A percentile compares a stretch with the other conserved stretches of the same genome.
Conservation (phyloP, 2,888 invertebrate species). For the Papilio elwesi region DNA sequence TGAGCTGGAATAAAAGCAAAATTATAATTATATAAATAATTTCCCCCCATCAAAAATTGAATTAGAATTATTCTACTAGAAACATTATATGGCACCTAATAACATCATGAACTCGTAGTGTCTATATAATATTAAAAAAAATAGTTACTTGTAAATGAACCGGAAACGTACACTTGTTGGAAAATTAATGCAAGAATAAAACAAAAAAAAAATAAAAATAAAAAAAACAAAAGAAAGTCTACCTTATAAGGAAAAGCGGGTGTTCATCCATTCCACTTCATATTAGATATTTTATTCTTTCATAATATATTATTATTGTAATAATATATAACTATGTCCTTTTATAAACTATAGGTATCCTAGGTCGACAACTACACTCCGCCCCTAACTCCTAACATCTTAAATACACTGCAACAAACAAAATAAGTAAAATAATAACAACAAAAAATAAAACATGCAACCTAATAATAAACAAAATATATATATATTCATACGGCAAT, state of each 20-base stretch:
- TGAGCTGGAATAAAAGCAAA: constrained; percentile 67
- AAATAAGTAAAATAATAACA: constrained; percentile 66
- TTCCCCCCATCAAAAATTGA: too few species aligned
- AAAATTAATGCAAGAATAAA: too few species aligned
- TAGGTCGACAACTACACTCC: constrained; percentile 83
- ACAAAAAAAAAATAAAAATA: constrained; percentile 42
- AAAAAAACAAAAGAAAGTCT: constrained; percentile 57
- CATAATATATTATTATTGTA: constrained; percentile 83
- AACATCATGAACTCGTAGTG: too few species aligned
- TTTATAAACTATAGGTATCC: constrained; percentile 82
- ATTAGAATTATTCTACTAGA: too few species aligned
- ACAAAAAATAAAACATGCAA: constrained; percentile 56
- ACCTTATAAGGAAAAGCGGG: constrained; percentile 78
- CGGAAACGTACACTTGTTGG: too few species aligned
- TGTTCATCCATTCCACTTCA: constrained; percentile 74
- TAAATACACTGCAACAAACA: constrained; percentile 84
- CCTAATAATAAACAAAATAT: constrained; percentile 42
- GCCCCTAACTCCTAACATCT: constrained; percentile 79
- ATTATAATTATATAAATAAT: background rate
- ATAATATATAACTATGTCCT: constrained; percentile 83
- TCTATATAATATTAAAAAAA: too few species aligned
- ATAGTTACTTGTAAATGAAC: too few species aligned
- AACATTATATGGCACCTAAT: too few species aligned
- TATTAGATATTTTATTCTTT: constrained; percentile 69
- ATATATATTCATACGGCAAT: constrained; percentile 1